These are phyloP conservation scores for Oostethus manadensis DNA, from an alignment of 2,113 vertebrate species.

Conservation along the genomic window DNA sequence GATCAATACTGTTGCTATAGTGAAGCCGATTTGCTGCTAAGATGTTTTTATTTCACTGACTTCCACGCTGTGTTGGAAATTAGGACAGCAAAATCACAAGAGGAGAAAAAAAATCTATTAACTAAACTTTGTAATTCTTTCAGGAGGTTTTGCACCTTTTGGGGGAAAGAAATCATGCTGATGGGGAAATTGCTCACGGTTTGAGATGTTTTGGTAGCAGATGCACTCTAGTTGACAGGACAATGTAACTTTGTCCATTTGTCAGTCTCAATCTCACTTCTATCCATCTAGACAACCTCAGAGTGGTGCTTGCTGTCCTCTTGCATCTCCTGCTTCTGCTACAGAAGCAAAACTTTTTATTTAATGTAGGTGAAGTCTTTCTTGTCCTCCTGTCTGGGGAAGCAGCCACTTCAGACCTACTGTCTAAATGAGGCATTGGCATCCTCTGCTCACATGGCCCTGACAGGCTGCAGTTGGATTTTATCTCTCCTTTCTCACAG, in stretches of 20 bases:
- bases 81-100: slow-evolving; percentile 52
- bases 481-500: slow-evolving; percentile 43
- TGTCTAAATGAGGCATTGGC: slow-evolving; percentile 65
- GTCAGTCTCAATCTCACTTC: slow-evolving; percentile 48
- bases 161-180: slow-evolving; percentile 7
- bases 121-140: slow-evolving; percentile 46
- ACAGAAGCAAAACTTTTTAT: slow-evolving; percentile 41
- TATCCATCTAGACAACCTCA: slow-evolving; percentile 52
- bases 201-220: neutral
- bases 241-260: slow-evolving; percentile 34
- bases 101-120: slow-evolving; percentile 43
- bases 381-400: slow-evolving; percentile 57
- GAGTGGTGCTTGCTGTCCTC: slow-evolving; percentile 30
- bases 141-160: slow-evolving; percentile 21
- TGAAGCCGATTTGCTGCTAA: slow-evolving; percentile 62
- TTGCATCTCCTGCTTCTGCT: slow-evolving; percentile 28
- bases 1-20: slow-evolving; percentile 71
- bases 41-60: slow-evolving; percentile 67
- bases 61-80: slow-evolving; percentile 58
- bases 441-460: slow-evolving; percentile 44
- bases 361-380: slow-evolving; percentile 60
- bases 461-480: slow-evolving; percentile 51
- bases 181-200: neutral
- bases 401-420: slow-evolving; percentile 46
- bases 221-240: slow-evolving; percentile 15